Evolutionary conservation across 1,140 invertebrate species (phyloP), one percentile per base, ranked within the genome.

Genomic region (Heliconius eleuchia): DNA sequence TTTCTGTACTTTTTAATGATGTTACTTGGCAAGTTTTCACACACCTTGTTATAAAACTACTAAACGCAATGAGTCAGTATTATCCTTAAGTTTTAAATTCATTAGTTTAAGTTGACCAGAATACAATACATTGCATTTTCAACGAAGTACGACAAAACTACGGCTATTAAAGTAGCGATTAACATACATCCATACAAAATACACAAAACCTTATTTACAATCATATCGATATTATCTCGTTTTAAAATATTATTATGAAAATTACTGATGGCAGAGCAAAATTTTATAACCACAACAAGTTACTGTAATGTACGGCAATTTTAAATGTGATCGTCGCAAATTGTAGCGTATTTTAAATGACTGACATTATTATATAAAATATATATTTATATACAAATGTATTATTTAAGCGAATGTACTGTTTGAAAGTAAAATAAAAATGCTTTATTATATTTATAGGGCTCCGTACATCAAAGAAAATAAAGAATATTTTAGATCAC

Each of bases 291-390:
- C 73, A 42, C 73, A 74, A 34, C 73, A 74, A 30, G 55, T 57
- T 57, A 57, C 55, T 57, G 42, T 57, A 74, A 74, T 74, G 23
- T 37, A 8, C 37, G n/a, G 1, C 73, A 55, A 55, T 55, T 74
- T 74, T 46, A 79, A 79, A 73, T 66, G 46, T 78, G 74, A 76
- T 79, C 77, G 70, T 50, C 66, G 60, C 27, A 66, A 57, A 57
- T 23, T 57, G 55, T 57, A 57, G 18, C 50, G 50, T 52, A 52
- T 18, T 52, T 52, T 19, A 52, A 52, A 52, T 52, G 50, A 18
- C 30, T 66, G 46, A 57, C 55, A 57, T 76, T 50, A 19, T 79
- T 23, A 52, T 23, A 52, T 9, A n/a, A 57, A n/a, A 9, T 57
- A 57, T 57, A n/a, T 74, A 57, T 57, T 3, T 57, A 57, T 57